Conservation (phyloP, 1,140 invertebrate species). For the Drosophila erecta region DNA sequence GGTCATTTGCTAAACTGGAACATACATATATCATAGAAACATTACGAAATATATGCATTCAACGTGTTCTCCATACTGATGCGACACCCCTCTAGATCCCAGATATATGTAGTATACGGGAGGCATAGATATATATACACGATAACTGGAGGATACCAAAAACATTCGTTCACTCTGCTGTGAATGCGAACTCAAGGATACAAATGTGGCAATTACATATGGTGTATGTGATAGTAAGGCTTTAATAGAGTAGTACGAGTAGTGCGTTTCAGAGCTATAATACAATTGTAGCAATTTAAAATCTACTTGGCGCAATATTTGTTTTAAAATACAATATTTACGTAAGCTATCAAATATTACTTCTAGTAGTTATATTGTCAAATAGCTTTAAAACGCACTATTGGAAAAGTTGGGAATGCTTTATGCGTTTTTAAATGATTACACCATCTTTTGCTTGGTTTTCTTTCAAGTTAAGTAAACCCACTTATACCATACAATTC, state of each 20-base stretch:
- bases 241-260: constrained; percentile 5
- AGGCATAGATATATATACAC: constrained; percentile 33
- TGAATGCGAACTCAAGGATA: constrained; percentile 34
- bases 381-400: constrained; percentile 25
- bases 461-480: constrained; percentile 7
- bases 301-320: too few relatives aligned
- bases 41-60: constrained; percentile 49
- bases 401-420: constrained; percentile 5
- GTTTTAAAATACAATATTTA: too few relatives aligned
- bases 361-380: neutral
- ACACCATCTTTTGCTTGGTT: neutral
- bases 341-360: too few relatives aligned
- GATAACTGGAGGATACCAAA: constrained; percentile 35
- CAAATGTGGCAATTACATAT: constrained; percentile 45
- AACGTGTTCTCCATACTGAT: constrained; percentile 34
- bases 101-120: constrained; percentile 28
- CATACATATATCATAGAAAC: constrained; percentile 49
- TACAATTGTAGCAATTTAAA: neutral
- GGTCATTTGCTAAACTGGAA: constrained; percentile 39
- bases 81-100: constrained; percentile 32
- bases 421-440: constrained; percentile 18
- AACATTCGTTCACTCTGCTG: constrained; percentile 18
- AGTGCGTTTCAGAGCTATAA: constrained; percentile 23
- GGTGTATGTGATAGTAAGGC: constrained; percentile 19
- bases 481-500: constrained; percentile 59